phyloP scores from a whole-genome alignment of 1,140 invertebrate species.

The Aphis gossypii region DNA sequence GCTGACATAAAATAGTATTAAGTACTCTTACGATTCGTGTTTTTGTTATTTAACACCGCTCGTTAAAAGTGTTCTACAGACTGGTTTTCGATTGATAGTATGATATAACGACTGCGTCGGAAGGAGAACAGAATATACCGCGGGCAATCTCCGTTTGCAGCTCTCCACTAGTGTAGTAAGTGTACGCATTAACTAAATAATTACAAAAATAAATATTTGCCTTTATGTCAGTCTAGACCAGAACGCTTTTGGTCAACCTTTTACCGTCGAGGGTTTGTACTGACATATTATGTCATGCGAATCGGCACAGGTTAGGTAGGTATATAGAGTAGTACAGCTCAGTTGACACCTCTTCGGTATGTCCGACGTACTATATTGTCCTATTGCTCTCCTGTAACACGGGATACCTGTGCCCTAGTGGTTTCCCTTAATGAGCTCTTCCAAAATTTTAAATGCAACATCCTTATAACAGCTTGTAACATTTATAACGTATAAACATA shows the following conservation, averaged over 20 bases:
- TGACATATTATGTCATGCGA: background rate
- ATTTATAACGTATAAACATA: background rate
- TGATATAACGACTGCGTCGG: background rate
- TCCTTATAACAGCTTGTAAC: background rate
- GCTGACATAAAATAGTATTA: background rate
- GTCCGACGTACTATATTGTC: too few species aligned
- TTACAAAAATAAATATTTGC: background rate
- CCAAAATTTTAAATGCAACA: background rate
- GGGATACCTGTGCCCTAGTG: fast-evolving
- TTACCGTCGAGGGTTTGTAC: background rate
- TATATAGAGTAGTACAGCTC: background rate
- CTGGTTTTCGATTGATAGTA: background rate
- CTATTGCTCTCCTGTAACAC: background rate
- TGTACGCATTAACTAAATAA: background rate
- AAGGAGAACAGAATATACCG: background rate
- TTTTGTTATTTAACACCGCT: background rate
- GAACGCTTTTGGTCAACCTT: background rate
- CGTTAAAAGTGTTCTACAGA: background rate
- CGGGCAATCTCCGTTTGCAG: background rate
- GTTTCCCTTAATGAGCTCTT: background rate
- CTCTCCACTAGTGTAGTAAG: background rate
- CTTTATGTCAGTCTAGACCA: background rate
- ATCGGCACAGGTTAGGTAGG: background rate
- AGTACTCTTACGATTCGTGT: background rate
- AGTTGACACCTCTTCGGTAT: background rate